phyloP scores from a whole-genome alignment of 2,888 invertebrate species.

The Terebella lapidaria region DNA sequence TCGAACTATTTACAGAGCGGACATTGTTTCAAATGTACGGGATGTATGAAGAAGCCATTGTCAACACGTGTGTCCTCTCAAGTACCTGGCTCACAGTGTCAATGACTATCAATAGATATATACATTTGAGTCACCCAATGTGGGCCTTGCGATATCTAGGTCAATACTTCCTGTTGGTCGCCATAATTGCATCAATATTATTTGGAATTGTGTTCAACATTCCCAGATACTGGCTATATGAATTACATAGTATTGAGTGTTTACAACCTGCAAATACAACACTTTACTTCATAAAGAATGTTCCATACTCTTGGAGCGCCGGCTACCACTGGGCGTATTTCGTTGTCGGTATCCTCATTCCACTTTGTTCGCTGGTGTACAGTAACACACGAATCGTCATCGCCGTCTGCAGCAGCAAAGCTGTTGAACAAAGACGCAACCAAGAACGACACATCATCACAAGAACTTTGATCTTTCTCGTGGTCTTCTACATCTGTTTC shows the following conservation, averaged over 20 bases:
- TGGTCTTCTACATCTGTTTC: not conserved
- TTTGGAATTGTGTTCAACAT: not conserved
- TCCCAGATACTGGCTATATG: not conserved
- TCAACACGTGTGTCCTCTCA: not conserved
- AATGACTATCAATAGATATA: not conserved
- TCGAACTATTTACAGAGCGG: not conserved
- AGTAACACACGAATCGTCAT: not conserved
- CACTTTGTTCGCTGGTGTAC: not conserved
- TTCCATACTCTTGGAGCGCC: not conserved
- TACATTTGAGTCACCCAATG: not conserved
- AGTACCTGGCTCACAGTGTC: not conserved
- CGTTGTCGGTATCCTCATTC: not conserved
- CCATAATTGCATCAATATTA: not conserved
- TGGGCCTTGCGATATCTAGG: not conserved
- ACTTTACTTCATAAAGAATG: not conserved
- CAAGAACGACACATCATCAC: not conserved
- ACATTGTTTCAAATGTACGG: not conserved
- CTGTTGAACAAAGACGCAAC: not conserved
- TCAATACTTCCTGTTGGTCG: not conserved
- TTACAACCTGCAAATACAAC: not conserved
- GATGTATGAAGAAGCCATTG: not conserved
- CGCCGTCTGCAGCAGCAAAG: not conserved
- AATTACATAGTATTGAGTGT: not conserved
- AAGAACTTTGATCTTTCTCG: not conserved
- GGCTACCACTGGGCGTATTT: not conserved